Percentiles rank a stretch among this genome's conserved stretches.
Conservation (phyloP, 2,113 vertebrate genomes). For the Apistogramma diplotaenia region DNA sequence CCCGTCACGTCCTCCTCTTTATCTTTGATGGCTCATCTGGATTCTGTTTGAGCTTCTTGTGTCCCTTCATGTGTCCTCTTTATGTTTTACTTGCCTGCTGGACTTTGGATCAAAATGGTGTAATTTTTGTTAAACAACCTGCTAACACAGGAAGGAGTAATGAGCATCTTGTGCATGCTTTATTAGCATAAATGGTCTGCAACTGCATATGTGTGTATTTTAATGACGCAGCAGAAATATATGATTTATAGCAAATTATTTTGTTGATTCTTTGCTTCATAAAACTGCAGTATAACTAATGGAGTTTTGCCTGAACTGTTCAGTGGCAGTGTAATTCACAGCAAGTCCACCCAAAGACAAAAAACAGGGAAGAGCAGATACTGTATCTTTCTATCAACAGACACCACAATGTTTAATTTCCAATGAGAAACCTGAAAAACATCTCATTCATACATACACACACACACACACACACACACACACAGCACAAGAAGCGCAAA, state of each 20-base stretch:
- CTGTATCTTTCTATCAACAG: background rate
- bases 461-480: no score
- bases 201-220: background rate
- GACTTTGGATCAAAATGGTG: background rate
- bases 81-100: background rate
- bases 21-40: background rate
- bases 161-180: background rate
- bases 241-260: background rate
- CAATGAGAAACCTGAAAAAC: background rate
- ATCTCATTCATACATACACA: background rate
- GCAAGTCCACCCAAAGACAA: background rate
- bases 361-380: background rate
- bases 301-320: background rate
- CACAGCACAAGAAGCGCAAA: no score
- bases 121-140: no score
- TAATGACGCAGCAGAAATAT: background rate
- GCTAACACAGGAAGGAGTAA: background rate
- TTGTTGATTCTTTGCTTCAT: accelerated
- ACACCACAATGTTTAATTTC: background rate
- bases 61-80: no score
- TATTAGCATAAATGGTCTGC: background rate
- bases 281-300: background rate
- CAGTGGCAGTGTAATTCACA: background rate
- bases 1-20: no score
- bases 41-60: background rate